These are phyloP conservation scores for Chrysolina haemoptera DNA, from an alignment of 2,888 invertebrate species.

Conservation along the genomic window DNA sequence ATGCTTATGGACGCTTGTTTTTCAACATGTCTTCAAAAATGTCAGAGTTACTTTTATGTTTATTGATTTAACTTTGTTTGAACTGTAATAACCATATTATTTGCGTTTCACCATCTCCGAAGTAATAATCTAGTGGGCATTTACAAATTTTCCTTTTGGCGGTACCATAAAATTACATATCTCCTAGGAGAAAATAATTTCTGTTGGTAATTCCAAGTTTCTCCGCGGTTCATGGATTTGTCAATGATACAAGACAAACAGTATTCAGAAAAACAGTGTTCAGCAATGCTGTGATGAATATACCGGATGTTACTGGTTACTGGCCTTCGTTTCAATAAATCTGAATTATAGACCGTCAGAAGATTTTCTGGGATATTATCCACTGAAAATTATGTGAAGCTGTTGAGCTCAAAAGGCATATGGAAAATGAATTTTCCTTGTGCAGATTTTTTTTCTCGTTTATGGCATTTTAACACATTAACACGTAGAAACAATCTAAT, in stretches of 20 bases:
- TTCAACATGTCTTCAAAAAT: background rate
- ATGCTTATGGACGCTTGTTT: background rate
- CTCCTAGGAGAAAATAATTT: conserved; percentile 12
- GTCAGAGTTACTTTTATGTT: background rate
- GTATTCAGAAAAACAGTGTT: background rate
- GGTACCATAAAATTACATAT: conserved; percentile 21
- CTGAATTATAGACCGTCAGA: too few relatives aligned
- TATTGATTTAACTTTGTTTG: conserved; percentile 29
- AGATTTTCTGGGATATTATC: too few relatives aligned
- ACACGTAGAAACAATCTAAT: too few relatives aligned
- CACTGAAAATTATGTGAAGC: too few relatives aligned
- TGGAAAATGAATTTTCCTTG: too few relatives aligned
- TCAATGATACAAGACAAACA: background rate
- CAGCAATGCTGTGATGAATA: too few relatives aligned
- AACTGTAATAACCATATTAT: conserved; percentile 24
- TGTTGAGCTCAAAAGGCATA: too few relatives aligned
- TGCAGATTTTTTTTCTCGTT: too few relatives aligned
- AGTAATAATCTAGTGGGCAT: conserved; percentile 10
- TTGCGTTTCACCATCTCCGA: conserved; percentile 23
- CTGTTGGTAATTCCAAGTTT: conserved; percentile 4
- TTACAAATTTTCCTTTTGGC: conserved; percentile 6
- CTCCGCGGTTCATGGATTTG: background rate
- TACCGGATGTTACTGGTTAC: too few relatives aligned
- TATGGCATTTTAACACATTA: too few relatives aligned
- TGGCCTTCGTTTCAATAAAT: too few relatives aligned